Evolutionary conservation across 2,113 vertebrate species (phyloP), one percentile per base, ranked within the genome.

Genomic region (Archilochus colubris): DNA sequence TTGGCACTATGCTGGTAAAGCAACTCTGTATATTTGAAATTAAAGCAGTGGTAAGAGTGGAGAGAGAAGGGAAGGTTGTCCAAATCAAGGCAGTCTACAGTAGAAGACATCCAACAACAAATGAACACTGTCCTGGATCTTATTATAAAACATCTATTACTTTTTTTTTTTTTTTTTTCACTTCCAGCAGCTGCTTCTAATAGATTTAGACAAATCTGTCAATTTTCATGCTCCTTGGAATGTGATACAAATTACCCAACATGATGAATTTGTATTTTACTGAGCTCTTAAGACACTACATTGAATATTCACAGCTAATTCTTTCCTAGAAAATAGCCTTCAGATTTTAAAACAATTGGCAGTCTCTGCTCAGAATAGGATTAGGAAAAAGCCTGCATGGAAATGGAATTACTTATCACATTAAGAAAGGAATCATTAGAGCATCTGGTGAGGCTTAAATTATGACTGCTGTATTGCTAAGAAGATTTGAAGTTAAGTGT

Each of bases 391-490:
- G 57, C 64, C 73, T 88, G 69, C 59, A 55, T 59, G 84, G 83
- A 95, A 95, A 93, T 68, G 67, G 91, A 95, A 94, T 94, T 94
- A 94, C 84, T 94, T 94, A 73, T 95, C 91, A 94, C 93, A 91
- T 87, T 94, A 95, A 93, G 73, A 58, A 85, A 89, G 72, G 77
- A 91, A 82, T 94, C 86, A 91, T 87, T 59, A 95, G 73, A 95
- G 96, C 94, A 96, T 94, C 94, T 95, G 89, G 58, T 75, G 80
- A 94, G 69, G 66, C 76, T 94, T 95, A 84, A 96, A 82, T 82
- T 67, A 75, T 69, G 54, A 74, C 80, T 31, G 24, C 75, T 76
- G 64, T 63, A 86, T 46, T 53, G 78, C 88, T 96, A 95, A 96
- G 87, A 33, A 89, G 83, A 91, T 93, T 91, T 96, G 48, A 91